A percentile compares a stretch with the other conserved stretches of the same genome.
Evolutionary conservation across 2,888 invertebrate species (phyloP).

Genomic region (Rhingia rostrata): DNA sequence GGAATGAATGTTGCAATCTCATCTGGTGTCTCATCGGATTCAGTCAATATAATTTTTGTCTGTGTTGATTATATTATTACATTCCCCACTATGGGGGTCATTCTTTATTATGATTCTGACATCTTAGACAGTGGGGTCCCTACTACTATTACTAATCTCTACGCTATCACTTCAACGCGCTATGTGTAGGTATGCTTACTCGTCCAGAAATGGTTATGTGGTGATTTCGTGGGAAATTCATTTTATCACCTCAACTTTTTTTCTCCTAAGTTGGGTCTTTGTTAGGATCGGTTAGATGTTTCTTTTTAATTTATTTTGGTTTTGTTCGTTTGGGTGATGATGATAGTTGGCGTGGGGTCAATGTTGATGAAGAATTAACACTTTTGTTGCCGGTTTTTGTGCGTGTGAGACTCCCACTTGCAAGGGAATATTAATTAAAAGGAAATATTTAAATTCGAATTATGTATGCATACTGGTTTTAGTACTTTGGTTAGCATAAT

Average conservation of each 20-base stretch:
- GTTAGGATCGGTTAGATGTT: conserved; percentile 13
- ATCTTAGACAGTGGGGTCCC: conserved; percentile 50
- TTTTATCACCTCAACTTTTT: conserved; percentile 53
- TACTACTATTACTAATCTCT: conserved; percentile 30
- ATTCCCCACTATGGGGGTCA: conserved; percentile 52
- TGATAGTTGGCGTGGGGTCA: conserved; percentile 57
- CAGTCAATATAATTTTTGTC: conserved; percentile 38
- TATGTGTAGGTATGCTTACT: conserved; percentile 18
- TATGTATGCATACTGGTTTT: too few species aligned
- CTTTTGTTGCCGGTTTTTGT: conserved; percentile 37
- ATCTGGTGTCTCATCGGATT: conserved; percentile 8
- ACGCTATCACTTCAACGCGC: neutral
- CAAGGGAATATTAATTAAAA: conserved; percentile 2
- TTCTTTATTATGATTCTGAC: conserved; percentile 59
- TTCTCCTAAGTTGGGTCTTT: conserved; percentile 18
- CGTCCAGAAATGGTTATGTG: conserved; percentile 43
- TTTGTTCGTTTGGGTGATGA: conserved; percentile 15
- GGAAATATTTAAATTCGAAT: neutral
- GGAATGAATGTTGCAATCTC: neutral
- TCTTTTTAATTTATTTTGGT: conserved; percentile 30
- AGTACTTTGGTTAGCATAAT: too few species aligned
- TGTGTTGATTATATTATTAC: conserved; percentile 60
- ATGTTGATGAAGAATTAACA: conserved; percentile 63
- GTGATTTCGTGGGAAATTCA: conserved; percentile 61
- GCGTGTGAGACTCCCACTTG: neutral